Evolutionary conservation across 2,888 invertebrate genomes (phyloP), one percentile per base, ranked within the genome.

Genomic region (Drosophila paranaensis): DNA sequence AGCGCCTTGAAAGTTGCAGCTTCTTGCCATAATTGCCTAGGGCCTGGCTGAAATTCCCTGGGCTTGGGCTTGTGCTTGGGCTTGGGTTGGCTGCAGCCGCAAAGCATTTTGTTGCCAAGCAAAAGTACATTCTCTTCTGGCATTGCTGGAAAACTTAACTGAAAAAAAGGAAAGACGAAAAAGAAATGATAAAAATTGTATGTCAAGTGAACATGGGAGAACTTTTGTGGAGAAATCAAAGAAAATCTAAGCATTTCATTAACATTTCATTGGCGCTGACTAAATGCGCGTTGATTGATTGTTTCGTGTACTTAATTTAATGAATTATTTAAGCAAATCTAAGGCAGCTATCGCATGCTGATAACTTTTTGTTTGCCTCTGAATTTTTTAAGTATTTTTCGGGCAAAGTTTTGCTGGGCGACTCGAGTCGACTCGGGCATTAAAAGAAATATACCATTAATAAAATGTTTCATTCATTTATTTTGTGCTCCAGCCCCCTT

Each of bases 221-320:
- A 46, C 50, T 20, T 68, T 68, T 3, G 11, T n/a, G 35, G 25
- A 35, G 14, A 53, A 74, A 74, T 78, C 64, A 82, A 66, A 69
- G 70, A 46, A 82, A 77, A 68, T 81, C 79, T 64, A 54, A 65
- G 79, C 60, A 82, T 87, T 84, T 77, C 77, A 76, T 82, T 74
- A 67, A 75, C 68, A 79, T 82, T 87, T 77, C 65, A 73, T 81
- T 72, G 72, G 63, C 66, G 69, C 58, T 63, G 71, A 68, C 79
- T 78, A 83, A 87, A 89, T 78, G 79, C 81, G 68, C 64, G 76
- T 86, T 89, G 90, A 89, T 90, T 89, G 90, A 89, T 89, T 87
- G 90, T 81, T 89, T 62, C 70, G 81, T 77, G 77, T 86, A 89
- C 89, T 89, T 90, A 86, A 89, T 88, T 86, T 90, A 89, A 90